Percentiles rank a stretch among this genome's conserved stretches.
Evolutionary conservation across 2,888 invertebrate species (phyloP).

Genomic region (Pseudococcus jackbeardsleyi): DNA sequence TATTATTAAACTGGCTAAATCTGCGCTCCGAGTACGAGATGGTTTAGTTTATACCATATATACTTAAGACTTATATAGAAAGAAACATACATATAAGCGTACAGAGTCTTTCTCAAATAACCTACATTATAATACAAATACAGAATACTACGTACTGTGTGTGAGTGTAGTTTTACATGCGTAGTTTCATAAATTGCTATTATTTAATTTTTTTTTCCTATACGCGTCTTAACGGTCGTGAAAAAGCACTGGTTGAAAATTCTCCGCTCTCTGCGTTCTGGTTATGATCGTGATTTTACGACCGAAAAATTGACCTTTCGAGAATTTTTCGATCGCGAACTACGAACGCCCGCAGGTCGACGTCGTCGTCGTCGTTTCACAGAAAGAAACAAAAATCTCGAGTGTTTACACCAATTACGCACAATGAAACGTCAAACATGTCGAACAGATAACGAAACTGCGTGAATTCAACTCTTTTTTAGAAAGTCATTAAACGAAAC

Average conservation of each 20-base stretch:
- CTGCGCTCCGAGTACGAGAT: conserved; percentile 38
- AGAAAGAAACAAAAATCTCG: neutral
- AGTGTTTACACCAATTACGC: neutral
- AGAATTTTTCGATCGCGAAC: neutral
- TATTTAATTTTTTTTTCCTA: conserved; percentile 29
- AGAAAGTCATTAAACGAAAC: conserved; percentile 26
- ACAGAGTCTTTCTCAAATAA: conserved; percentile 19
- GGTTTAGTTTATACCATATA: neutral
- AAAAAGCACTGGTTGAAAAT: neutral
- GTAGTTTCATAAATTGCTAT: conserved; percentile 45
- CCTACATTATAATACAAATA: neutral
- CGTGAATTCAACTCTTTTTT: conserved; percentile 25
- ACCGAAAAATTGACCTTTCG: neutral
- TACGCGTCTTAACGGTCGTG: neutral
- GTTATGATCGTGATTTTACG: too few species aligned
- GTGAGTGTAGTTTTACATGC: neutral
- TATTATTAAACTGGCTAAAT: conserved; percentile 39
- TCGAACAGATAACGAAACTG: conserved; percentile 1
- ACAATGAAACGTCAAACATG: conserved; percentile 22
- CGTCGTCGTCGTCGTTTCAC: neutral
- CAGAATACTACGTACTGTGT: neutral
- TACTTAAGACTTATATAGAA: neutral
- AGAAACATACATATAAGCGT: neutral
- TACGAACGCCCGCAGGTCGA: neutral
- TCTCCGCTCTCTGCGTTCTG: neutral